Base-by-base conservation (phyloP, 2,797 vertebrate species). In the Eidolon dupreanum region DNA sequence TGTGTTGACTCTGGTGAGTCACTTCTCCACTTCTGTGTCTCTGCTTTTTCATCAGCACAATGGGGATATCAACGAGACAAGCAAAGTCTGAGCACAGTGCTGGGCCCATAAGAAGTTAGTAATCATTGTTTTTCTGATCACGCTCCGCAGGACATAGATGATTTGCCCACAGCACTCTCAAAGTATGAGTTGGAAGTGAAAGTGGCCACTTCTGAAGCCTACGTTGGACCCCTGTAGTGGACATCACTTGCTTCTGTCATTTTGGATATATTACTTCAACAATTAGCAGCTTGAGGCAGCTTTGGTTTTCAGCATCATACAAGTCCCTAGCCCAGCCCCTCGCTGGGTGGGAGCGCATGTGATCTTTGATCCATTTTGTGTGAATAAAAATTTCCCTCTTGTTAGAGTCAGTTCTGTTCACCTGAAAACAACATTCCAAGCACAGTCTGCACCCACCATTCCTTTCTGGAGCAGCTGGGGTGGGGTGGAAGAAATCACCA, bases 361-460 rank as follows among this genome's bases (percentile, higher is more conserved):
- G 61, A 43, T 41, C 73, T 94, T 82, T 88, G 53, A 82, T 78
- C 38, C 8, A 66, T 55, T 93, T 63, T 33, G 26, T 75, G 15
- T 73, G 57, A 63, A 74, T 70, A 53, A 65, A 85, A 93, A 73
- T 19, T 88, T 82, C 19, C 55, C 26, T 96, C 84, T 68, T 57
- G 9, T 74, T 78, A 33, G 46, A 87, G 9, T 86, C 31, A 63
- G 8, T 83, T 78, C 33, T 78, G 15, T 43, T 91, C 26, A n/a
- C 38, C 63, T 79, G 0, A 11, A 59, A 65, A 79, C 26, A 70
- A 74, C 36, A 68, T 20, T 87, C 55, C 65, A 82, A 78, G 57
- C 20, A 63, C n/a, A 38, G 49, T 68, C 71, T 71, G 19, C 3
- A 26, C 10, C 33, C 43, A 24, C 11, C 26, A 9, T 91, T 22